These are phyloP conservation scores for Lithophane socia DNA, from an alignment of 2,888 invertebrate species.

Conservation along the genomic window DNA sequence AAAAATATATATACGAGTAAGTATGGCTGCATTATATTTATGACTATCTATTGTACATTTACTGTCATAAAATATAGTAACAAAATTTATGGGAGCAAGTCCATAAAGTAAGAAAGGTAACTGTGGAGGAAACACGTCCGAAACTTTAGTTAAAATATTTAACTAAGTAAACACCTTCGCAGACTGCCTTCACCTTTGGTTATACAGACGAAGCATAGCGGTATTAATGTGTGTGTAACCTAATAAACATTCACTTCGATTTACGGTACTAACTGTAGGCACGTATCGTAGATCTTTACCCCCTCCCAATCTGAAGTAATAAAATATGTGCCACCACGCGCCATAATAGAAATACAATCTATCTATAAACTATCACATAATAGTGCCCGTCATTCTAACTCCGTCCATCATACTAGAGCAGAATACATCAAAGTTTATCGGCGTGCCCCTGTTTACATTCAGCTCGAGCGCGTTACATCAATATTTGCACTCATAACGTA, in stretches of 20 bases:
- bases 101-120: neutral
- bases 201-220: neutral
- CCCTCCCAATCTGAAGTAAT: constrained; percentile 30
- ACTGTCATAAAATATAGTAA: constrained; percentile 4
- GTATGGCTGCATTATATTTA: constrained; percentile 31
- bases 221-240: neutral
- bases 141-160: constrained; percentile 12
- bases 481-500: constrained; percentile 68
- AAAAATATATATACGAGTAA: constrained; percentile 20
- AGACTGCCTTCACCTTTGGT: too few relatives aligned
- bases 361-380: constrained; percentile 50
- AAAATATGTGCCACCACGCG: constrained; percentile 40
- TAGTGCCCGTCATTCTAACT: constrained; percentile 51
- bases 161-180: neutral
- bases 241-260: neutral
- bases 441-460: constrained; percentile 65
- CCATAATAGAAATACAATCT: constrained; percentile 38
- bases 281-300: neutral
- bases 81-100: constrained; percentile 8
- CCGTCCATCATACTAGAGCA: constrained; percentile 59
- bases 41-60: constrained; percentile 14
- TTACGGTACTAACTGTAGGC: too few relatives aligned
- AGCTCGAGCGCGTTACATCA: constrained; percentile 62
- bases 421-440: constrained; percentile 66
- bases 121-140: neutral